Evolutionary conservation across 2,113 vertebrate genomes (phyloP).

Genomic region (Regulus satrapa): DNA sequence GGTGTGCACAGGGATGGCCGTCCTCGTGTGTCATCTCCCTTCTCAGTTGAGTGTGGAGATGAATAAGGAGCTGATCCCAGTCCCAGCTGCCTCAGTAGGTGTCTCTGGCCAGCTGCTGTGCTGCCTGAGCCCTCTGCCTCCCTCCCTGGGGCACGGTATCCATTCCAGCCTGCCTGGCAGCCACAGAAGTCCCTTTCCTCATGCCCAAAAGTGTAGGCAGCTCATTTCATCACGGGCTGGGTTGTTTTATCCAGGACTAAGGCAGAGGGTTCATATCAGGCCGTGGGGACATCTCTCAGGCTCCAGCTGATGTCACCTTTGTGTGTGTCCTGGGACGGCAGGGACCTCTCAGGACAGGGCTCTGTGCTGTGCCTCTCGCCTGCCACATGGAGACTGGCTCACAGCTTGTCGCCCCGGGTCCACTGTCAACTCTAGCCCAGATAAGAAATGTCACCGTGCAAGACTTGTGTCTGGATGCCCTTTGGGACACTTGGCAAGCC

Average conservation of each 20-base stretch:
- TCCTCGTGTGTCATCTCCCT: not conserved
- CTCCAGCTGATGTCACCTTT: not conserved
- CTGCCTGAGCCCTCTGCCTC: not conserved
- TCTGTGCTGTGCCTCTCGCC: not conserved
- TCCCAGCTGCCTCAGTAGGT: not conserved
- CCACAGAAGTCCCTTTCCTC: not conserved
- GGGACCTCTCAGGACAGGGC: not conserved
- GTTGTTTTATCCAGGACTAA: not conserved
- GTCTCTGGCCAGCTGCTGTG: not conserved
- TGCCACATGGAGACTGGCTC: not conserved
- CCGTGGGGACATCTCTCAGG: rapidly evolving
- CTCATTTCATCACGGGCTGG: not conserved
- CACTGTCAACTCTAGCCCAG: constrained; percentile 21
- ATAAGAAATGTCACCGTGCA: not conserved
- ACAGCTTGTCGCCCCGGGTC: rapidly evolving
- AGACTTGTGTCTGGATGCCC: not conserved
- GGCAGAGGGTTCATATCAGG: not conserved
- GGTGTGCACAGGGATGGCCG: rapidly evolving
- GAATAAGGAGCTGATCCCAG: not conserved
- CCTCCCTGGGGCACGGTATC: no score
- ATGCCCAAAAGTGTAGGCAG: not conserved
- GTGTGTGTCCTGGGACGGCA: not conserved
- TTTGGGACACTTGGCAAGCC: constrained; percentile 31
- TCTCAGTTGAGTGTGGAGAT: not conserved
- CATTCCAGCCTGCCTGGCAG: no score